Conservation (phyloP, 2,888 invertebrate species). For the Rhyacophila evoluta region DNA sequence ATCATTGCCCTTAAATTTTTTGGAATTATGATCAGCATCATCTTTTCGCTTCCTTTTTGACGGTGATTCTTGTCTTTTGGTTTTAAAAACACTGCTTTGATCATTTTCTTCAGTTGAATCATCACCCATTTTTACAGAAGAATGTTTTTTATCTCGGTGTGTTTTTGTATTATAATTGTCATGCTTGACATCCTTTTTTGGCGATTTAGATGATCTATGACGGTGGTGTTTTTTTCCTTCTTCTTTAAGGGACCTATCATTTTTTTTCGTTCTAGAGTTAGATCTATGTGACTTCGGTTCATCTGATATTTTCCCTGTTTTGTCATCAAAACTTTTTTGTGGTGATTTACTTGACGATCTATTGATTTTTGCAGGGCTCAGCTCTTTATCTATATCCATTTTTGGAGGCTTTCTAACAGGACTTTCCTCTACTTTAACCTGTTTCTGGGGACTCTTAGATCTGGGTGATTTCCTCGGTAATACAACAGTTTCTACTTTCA, state of each 20-base stretch:
- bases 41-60: constrained; percentile 33
- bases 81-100: no score
- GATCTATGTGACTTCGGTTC: not conserved
- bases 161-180: not conserved
- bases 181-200: not conserved
- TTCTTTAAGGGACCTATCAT: constrained; percentile 25
- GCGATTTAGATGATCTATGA: constrained; percentile 23
- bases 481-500: not conserved
- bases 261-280: not conserved
- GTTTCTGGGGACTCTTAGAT: not conserved
- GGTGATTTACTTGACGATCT: not conserved
- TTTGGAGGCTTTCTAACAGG: constrained; percentile 28
- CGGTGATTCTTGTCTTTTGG: constrained; percentile 3
- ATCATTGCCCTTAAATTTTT: constrained; percentile 57
- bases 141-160: not conserved
- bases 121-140: not conserved
- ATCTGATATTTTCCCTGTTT: not conserved
- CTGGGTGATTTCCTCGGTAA: not conserved
- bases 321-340: not conserved
- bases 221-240: constrained; percentile 32
- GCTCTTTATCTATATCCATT: constrained; percentile 12
- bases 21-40: not conserved
- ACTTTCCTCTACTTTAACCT: constrained; percentile 25
- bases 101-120: not conserved
- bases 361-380: not conserved